Conservation (phyloP, 2,797 vertebrate species). For the Halcyon badia region DNA sequence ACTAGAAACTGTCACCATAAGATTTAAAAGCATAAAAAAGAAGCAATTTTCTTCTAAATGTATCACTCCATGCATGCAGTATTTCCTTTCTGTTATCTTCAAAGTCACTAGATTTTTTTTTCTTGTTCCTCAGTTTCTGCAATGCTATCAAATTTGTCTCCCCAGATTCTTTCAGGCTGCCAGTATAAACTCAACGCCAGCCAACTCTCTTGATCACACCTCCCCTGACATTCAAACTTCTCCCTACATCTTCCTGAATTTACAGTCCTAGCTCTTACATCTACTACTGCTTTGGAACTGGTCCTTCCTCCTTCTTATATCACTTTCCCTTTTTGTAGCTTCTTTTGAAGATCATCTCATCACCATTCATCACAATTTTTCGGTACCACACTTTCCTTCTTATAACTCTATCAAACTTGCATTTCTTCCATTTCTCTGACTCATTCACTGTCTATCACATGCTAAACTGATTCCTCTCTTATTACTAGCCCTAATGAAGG, state of each 20-base stretch:
- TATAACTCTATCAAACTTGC: neutral
- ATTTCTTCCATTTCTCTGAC: constrained; percentile 27
- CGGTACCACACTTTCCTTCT: neutral
- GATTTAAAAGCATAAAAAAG: neutral
- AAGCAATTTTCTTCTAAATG: neutral
- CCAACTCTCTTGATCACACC: neutral
- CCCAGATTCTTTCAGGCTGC: neutral
- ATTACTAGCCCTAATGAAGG: constrained; percentile 45
- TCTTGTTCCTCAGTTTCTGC: neutral
- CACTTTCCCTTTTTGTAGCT: neutral
- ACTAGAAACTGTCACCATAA: neutral
- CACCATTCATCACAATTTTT: neutral
- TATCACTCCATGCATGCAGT: neutral
- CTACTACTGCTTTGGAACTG: neutral
- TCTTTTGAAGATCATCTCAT: neutral
- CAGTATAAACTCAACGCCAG: neutral
- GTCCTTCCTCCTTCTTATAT: neutral
- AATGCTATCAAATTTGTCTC: neutral
- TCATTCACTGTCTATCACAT: constrained; percentile 7
- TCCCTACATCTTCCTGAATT: neutral
- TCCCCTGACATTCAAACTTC: neutral
- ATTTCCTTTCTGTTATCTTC: constrained; percentile 18
- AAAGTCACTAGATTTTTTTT: neutral
- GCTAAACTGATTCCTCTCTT: constrained; percentile 35
- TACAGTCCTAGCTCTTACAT: neutral